A percentile compares a stretch with the other conserved stretches of the same genome.
Conservation (phyloP, 2,113 vertebrate genomes). For the Catharus minimus region DNA sequence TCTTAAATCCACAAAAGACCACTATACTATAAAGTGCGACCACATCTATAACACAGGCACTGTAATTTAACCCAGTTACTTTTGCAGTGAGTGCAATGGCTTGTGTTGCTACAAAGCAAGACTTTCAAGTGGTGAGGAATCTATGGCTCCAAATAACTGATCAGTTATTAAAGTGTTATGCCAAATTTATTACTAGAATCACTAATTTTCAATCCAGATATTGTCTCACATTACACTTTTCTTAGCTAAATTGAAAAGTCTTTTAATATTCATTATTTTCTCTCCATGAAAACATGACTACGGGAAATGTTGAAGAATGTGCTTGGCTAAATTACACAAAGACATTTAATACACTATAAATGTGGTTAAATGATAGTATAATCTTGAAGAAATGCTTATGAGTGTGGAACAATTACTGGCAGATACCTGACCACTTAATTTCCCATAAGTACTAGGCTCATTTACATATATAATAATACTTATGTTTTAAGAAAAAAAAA, state of each 20-base stretch:
- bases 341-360: slow-evolving; percentile 33
- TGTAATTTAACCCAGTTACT: background rate
- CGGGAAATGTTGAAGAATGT: background rate
- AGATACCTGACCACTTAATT: slow-evolving; percentile 54
- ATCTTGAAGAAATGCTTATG: slow-evolving; percentile 28
- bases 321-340: slow-evolving; percentile 10
- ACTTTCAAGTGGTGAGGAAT: background rate
- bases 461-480: slow-evolving; percentile 17
- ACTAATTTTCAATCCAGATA: background rate
- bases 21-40: background rate
- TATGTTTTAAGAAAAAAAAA: slow-evolving; percentile 15
- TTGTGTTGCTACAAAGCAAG: background rate
- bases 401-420: slow-evolving; percentile 41
- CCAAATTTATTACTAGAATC: background rate
- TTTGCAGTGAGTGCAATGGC: background rate
- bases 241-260: background rate
- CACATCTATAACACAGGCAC: background rate
- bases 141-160: background rate
- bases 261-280: background rate
- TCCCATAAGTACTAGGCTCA: slow-evolving; percentile 34
- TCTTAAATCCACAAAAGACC: background rate
- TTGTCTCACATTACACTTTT: background rate
- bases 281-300: background rate
- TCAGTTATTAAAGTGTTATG: background rate
- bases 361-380: slow-evolving; percentile 30